Conservation (phyloP, 2,113 vertebrate species). For the Aptenodytes patagonicus region DNA sequence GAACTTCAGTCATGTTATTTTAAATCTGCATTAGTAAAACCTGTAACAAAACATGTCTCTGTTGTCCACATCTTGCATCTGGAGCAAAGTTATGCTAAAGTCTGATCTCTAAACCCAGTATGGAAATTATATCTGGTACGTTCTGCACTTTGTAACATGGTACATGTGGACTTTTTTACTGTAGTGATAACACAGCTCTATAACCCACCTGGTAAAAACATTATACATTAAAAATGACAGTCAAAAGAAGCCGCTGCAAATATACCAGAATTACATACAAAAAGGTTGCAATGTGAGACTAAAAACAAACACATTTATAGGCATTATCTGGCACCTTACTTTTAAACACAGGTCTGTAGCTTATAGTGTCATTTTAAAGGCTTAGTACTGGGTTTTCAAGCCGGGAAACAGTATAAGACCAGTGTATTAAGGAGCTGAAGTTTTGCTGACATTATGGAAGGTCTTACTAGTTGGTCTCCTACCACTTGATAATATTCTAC, state of each 20-base stretch:
- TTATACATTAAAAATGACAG: conserved; percentile 47
- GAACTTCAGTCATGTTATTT: conserved; percentile 67
- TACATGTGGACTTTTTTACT: neutral
- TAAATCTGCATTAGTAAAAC: conserved; percentile 61
- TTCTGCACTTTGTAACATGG: conserved; percentile 55
- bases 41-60: conserved; percentile 37
- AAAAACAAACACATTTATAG: conserved; percentile 38
- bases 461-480: neutral
- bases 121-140: conserved; percentile 35
- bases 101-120: conserved; percentile 31
- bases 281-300: neutral
- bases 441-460: conserved; percentile 44
- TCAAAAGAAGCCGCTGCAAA: conserved; percentile 6
- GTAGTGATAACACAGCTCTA: conserved; percentile 28
- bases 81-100: conserved; percentile 46
- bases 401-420: neutral
- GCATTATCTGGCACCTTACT: neutral
- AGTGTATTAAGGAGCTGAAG: neutral
- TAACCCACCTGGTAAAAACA: conserved; percentile 52
- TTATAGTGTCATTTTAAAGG: neutral
- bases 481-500: neutral
- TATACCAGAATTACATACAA: neutral
- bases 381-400: conserved; percentile 7
- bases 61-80: conserved; percentile 41
- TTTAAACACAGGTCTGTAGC: neutral